Percentiles rank a stretch among this genome's conserved stretches.
These are phyloP conservation scores for Nothoprocta perdicaria DNA, from an alignment of 2,113 vertebrate genomes.

Conservation along the genomic window DNA sequence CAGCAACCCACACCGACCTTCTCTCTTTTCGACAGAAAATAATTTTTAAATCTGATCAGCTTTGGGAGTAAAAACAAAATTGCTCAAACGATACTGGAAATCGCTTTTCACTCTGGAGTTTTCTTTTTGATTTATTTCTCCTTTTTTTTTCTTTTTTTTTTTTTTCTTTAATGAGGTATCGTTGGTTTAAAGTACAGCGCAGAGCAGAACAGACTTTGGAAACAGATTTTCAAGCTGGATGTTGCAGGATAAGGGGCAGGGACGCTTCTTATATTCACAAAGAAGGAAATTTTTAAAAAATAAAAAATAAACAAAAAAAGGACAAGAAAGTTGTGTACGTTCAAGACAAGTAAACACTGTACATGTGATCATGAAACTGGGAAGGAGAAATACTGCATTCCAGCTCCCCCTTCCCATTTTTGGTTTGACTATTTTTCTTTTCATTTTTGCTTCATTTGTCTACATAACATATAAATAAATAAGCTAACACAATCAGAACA, in stretches of 20 bases:
- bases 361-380: slow-evolving; percentile 19
- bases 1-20: not conserved
- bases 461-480: slow-evolving; percentile 81
- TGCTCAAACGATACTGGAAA: slow-evolving; percentile 42
- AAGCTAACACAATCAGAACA: slow-evolving; percentile 72
- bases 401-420: slow-evolving; percentile 52
- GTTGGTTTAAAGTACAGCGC: slow-evolving; percentile 61
- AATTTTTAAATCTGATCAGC: not conserved
- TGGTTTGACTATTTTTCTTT: slow-evolving; percentile 67
- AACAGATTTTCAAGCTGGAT: slow-evolving; percentile 65
- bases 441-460: slow-evolving; percentile 50
- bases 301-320: not conserved
- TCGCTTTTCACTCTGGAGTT: not conserved
- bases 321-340: slow-evolving; percentile 52
- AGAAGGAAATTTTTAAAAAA: not conserved
- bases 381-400: slow-evolving; percentile 9
- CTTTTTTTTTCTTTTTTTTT: slow-evolving; percentile 69
- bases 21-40: not conserved
- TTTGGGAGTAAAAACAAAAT: slow-evolving; percentile 39
- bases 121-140: slow-evolving; percentile 20
- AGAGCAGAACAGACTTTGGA: slow-evolving; percentile 58
- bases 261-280: slow-evolving; percentile 30
- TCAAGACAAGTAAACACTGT: slow-evolving; percentile 54
- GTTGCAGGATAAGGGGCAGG: slow-evolving; percentile 37
- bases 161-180: slow-evolving; percentile 65